These are phyloP conservation scores for Calidris pygmaea DNA, from an alignment of 2,113 vertebrate genomes.

Conservation along the genomic window DNA sequence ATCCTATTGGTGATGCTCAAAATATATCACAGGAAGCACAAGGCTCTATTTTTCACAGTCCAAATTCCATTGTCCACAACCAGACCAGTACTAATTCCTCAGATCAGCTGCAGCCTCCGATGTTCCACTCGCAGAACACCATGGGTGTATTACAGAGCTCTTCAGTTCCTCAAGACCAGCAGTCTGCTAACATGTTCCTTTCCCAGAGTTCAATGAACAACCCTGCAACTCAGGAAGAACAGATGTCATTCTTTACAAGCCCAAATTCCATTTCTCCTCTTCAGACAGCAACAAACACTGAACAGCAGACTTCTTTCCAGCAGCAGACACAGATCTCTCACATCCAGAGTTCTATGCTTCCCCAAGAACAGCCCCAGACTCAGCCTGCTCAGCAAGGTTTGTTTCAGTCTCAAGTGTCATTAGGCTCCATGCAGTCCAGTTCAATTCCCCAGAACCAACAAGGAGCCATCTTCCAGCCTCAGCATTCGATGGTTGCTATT, in stretches of 20 bases:
- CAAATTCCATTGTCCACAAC: conserved; percentile 79
- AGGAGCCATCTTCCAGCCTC: conserved; percentile 85
- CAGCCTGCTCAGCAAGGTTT: conserved; percentile 75
- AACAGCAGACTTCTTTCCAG: conserved; percentile 88
- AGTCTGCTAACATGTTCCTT: conserved; percentile 86
- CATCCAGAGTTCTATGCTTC: conserved; percentile 83
- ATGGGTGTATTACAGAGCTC: conserved; percentile 86
- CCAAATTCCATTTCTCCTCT: conserved; percentile 83
- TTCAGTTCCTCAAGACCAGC: conserved; percentile 86
- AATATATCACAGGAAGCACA: conserved; percentile 80
- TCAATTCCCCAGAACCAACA: conserved; percentile 79
- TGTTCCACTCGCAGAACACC: conserved; percentile 87
- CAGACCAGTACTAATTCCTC: conserved; percentile 84
- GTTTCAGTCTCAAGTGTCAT: conserved; percentile 76
- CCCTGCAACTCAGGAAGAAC: conserved; percentile 84
- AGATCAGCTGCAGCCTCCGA: conserved; percentile 88
- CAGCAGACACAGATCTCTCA: conserved; percentile 83
- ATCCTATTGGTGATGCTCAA: conserved; percentile 83
- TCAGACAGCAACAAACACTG: conserved; percentile 83
- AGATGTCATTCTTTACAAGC: conserved; percentile 87
- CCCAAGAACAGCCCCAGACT: conserved; percentile 81
- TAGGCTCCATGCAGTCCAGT: conserved; percentile 74
- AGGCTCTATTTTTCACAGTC: conserved; percentile 79
- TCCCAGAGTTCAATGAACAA: conserved; percentile 81
- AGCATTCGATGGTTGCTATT: conserved; percentile 82